Percentiles rank a stretch among this genome's conserved stretches.
Conservation (phyloP, 1,140 invertebrate species). For the Pomacea maculata region DNA sequence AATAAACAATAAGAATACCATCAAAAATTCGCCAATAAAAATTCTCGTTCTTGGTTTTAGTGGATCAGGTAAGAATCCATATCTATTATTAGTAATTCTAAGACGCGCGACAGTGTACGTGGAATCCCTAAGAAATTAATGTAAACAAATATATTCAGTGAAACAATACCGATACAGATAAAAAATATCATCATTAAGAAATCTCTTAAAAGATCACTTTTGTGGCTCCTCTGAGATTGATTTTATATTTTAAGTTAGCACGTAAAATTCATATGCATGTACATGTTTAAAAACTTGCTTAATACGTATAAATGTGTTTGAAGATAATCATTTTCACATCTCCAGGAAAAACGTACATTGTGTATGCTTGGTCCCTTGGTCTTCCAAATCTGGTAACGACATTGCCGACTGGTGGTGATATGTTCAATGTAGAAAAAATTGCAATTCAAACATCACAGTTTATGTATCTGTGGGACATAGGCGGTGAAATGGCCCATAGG, state of each 20-base stretch:
- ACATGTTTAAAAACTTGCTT: background rate
- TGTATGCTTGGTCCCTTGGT: constrained; percentile 15
- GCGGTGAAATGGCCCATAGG: constrained; percentile 15
- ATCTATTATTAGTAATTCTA: too few species aligned
- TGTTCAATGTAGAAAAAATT: constrained; percentile 22
- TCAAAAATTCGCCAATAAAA: background rate
- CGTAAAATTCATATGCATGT: background rate
- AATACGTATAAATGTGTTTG: background rate
- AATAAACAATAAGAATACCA: background rate
- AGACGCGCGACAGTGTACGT: background rate
- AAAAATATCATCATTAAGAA: background rate
- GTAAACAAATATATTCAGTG: background rate
- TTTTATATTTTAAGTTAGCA: background rate
- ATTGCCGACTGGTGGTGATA: constrained; percentile 13
- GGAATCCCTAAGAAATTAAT: background rate
- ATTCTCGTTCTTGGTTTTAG: constrained; percentile 21
- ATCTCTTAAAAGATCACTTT: background rate
- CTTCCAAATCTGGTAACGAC: constrained; percentile 14
- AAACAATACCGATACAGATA: background rate
- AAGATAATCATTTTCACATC: background rate
- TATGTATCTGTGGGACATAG: constrained; percentile 21
- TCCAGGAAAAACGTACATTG: constrained; percentile 14
- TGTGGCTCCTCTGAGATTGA: background rate
- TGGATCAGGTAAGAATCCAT: background rate
- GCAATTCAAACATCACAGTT: background rate